Percentiles rank a stretch among this genome's conserved stretches.
Conservation (phyloP, 2,113 vertebrate species). For the Ciconia maguari region DNA sequence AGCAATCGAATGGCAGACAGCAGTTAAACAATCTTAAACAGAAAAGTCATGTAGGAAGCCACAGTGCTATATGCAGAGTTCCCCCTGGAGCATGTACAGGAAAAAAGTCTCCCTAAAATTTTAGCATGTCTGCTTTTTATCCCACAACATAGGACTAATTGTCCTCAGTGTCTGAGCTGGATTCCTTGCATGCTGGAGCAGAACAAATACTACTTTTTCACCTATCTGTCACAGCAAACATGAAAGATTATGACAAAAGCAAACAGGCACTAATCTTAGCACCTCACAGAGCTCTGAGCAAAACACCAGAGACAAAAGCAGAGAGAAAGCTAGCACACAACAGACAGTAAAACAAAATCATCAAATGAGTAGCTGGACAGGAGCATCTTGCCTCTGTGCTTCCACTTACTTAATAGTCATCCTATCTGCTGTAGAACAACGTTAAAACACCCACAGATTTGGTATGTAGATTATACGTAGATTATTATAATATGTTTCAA, state of each 20-base stretch:
- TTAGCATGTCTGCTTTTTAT: constrained; percentile 34
- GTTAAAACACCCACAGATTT: neutral
- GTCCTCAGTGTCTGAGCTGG: neutral
- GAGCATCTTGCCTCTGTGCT: neutral
- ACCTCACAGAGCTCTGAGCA: constrained; percentile 3
- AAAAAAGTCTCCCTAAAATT: neutral
- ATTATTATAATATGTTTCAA: neutral
- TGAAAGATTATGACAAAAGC: constrained; percentile 17
- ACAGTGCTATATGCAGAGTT: neutral
- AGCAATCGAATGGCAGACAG: neutral
- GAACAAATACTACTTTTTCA: constrained; percentile 45
- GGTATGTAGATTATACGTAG: rapidly evolving
- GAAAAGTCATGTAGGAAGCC: constrained; percentile 31
- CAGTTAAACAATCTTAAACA: constrained; percentile 11
- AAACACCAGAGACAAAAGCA: neutral
- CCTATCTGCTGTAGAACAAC: neutral
- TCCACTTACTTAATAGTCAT: neutral
- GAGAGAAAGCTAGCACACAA: neutral
- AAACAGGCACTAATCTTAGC: constrained; percentile 13
- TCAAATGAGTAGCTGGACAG: neutral
- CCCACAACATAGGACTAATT: neutral
- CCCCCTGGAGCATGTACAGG: neutral
- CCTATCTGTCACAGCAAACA: constrained; percentile 27
- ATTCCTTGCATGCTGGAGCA: constrained; percentile 13
- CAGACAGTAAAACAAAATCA: neutral